phyloP scores from a whole-genome alignment of 2,888 invertebrate species.

The Polia nebulosa region DNA sequence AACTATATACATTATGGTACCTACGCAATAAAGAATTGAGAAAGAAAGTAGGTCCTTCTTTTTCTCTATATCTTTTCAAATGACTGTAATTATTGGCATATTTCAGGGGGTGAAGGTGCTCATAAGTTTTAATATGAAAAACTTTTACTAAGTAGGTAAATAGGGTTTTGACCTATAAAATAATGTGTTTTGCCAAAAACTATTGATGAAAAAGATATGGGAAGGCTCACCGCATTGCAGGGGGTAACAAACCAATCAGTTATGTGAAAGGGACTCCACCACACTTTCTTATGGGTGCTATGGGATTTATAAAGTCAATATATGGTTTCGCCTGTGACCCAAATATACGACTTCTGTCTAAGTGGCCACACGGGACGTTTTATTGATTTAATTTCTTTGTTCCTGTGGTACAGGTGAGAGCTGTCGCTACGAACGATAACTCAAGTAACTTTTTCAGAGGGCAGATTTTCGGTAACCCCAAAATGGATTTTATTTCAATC shows the following conservation, averaged over 20 bases:
- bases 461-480: not conserved
- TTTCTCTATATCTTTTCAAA: not conserved
- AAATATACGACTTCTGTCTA: slow-evolving; percentile 35
- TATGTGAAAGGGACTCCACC: not conserved
- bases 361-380: slow-evolving; percentile 37
- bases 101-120: not conserved
- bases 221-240: not conserved
- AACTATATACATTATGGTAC: too few species aligned
- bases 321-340: slow-evolving; percentile 40
- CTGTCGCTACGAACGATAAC: not conserved
- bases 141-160: not conserved
- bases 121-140: not conserved
- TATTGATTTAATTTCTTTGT: slow-evolving; percentile 40
- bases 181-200: not conserved
- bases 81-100: not conserved
- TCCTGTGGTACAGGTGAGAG: slow-evolving; percentile 8
- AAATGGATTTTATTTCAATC: not conserved
- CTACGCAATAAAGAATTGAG: too few species aligned
- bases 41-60: too few species aligned
- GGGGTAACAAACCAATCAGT: not conserved
- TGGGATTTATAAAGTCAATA: slow-evolving; percentile 25
- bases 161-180: not conserved
- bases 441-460: not conserved
- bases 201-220: not conserved
- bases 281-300: slow-evolving; percentile 3